phyloP scores from a whole-genome alignment of 2,888 invertebrate species.

The Apodemia mormo region DNA sequence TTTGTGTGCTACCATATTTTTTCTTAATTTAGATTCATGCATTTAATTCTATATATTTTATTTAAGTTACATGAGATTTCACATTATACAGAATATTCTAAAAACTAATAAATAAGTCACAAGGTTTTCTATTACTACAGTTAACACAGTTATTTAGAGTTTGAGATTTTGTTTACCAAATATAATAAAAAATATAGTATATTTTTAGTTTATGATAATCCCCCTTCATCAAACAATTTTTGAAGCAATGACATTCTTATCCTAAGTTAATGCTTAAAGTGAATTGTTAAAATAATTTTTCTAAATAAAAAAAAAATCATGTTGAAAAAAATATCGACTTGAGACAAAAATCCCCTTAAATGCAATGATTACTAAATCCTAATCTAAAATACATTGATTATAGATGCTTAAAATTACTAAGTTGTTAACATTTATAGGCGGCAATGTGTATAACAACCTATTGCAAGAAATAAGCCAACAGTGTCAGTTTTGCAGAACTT shows the following conservation, averaged over 20 bases:
- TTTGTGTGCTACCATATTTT: conserved; percentile 16
- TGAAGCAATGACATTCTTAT: neutral
- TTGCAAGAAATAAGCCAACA: conserved; percentile 12
- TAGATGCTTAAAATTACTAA: neutral
- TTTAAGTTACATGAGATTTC: neutral
- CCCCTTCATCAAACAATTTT: no score
- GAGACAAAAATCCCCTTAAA: conserved; percentile 4
- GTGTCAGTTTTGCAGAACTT: neutral
- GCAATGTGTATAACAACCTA: neutral
- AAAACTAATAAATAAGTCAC: neutral
- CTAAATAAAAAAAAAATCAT: conserved; percentile 1
- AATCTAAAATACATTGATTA: conserved; percentile 11
- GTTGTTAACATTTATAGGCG: conserved; percentile 1
- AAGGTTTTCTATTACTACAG: neutral
- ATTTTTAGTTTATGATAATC: no score
- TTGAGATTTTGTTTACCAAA: no score
- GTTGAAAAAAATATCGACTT: neutral
- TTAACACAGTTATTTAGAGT: no score
- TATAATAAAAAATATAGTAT: no score
- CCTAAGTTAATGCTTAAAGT: neutral
- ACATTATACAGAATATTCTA: neutral
- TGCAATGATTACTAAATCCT: neutral
- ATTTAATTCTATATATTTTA: conserved; percentile 4
- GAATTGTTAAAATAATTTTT: neutral
- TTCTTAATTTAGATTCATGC: conserved; percentile 12